Percentiles rank a stretch among this genome's conserved stretches.
These are phyloP conservation scores for Ptychobarbus kaznakovi DNA, from an alignment of 2,797 vertebrate species.

Conservation along the genomic window DNA sequence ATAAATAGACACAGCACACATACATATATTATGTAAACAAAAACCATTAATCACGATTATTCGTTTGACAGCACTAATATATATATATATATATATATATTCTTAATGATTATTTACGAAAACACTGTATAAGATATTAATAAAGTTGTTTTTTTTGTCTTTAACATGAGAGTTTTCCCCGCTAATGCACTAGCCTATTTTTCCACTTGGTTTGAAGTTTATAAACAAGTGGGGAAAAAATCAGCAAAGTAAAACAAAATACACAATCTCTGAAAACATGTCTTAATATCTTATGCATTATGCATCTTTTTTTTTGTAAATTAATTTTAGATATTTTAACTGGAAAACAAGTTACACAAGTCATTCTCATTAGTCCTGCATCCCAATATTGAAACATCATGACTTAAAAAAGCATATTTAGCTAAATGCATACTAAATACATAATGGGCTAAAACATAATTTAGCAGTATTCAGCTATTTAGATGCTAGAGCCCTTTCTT, in stretches of 20 bases:
- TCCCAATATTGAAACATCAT: background rate
- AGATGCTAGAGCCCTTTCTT: constrained; percentile 12
- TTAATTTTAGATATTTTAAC: background rate
- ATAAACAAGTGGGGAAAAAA: background rate
- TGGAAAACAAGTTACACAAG: background rate
- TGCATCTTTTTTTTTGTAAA: background rate
- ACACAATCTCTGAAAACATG: background rate
- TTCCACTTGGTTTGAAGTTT: background rate
- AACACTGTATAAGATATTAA: background rate
- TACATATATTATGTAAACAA: too few relatives aligned
- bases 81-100: too few relatives aligned
- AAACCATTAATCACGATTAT: too few relatives aligned
- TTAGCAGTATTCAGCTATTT: background rate
- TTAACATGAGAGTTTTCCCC: background rate
- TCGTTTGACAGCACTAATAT: too few relatives aligned
- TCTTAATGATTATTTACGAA: background rate
- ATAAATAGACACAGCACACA: too few relatives aligned
- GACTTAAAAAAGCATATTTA: background rate
- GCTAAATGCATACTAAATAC: background rate
- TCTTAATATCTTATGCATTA: background rate
- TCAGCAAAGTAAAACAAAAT: background rate
- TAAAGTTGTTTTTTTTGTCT: background rate
- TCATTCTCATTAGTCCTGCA: background rate
- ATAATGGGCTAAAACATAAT: background rate
- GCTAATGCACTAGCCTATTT: background rate